Conservation (phyloP, 2,113 vertebrate species). For the Eretmochelys imbricata region DNA sequence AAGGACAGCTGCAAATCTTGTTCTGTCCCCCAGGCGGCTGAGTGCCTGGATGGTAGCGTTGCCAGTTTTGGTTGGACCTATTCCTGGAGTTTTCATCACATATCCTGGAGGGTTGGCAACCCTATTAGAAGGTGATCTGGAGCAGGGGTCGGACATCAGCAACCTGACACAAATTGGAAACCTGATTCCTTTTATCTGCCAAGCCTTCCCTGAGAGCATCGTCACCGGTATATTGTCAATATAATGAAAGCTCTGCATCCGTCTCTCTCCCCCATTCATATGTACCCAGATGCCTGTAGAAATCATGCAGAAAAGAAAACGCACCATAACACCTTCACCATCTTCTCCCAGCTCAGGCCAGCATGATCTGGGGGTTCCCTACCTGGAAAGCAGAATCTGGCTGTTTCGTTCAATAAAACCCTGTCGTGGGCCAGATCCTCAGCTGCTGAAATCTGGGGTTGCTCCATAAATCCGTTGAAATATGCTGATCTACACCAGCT, state of each 20-base stretch:
- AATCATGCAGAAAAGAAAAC: not conserved
- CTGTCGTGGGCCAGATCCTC: not conserved
- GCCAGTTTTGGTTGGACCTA: too few species aligned
- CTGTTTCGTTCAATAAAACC: not conserved
- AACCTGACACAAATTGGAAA: not conserved
- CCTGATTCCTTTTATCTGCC: not conserved
- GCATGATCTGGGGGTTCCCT: not conserved
- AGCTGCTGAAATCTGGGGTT: not conserved
- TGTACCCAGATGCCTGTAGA: not conserved
- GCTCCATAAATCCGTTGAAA: not conserved
- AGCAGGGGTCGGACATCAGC: not conserved
- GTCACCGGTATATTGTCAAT: not conserved
- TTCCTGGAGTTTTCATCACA: too few species aligned
- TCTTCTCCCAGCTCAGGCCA: not conserved
- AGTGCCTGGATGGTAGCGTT: not conserved
- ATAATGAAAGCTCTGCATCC: not conserved
- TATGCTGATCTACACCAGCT: accelerated
- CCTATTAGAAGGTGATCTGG: not conserved
- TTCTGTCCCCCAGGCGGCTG: not conserved
- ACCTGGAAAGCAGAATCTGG: not conserved
- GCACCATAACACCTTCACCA: not conserved
- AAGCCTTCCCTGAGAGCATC: not conserved
- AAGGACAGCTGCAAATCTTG: not conserved
- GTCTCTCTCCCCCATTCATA: not conserved
- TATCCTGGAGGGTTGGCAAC: too few species aligned